Evolutionary conservation across 2,113 vertebrate genomes (phyloP).

Genomic region (Vulpes vulpes): DNA sequence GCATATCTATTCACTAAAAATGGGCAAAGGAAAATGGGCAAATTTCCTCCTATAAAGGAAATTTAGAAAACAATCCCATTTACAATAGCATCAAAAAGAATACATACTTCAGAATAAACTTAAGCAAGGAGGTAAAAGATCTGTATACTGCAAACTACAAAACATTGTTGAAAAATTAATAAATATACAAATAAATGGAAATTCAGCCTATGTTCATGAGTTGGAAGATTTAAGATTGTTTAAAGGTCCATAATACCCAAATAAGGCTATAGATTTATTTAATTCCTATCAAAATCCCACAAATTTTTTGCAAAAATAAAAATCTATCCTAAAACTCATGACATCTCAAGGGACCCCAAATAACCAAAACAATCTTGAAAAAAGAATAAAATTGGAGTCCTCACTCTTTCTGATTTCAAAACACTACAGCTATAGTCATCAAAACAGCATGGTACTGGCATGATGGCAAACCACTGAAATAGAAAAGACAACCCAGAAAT

Average conservation of each 20-base stretch:
- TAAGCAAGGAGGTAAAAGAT: not conserved
- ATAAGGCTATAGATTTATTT: not conserved
- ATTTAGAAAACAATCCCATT: not conserved
- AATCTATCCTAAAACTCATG: not conserved
- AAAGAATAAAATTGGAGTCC: not conserved
- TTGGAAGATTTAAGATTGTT: not conserved
- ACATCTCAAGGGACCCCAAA: not conserved
- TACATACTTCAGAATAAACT: not conserved
- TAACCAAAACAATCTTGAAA: not conserved
- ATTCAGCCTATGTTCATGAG: not conserved
- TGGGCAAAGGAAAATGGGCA: not conserved
- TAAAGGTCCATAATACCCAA: not conserved
- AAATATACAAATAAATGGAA: not conserved
- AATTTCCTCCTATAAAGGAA: not conserved
- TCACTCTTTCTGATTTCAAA: not conserved
- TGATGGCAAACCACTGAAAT: not conserved
- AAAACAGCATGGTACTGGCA: not conserved
- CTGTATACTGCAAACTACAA: not conserved
- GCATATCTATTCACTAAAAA: not conserved
- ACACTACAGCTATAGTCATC: not conserved
- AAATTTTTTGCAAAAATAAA: not conserved
- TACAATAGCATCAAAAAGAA: not conserved
- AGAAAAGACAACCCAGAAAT: not conserved
- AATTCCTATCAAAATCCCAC: not conserved
- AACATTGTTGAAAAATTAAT: not conserved